Percentiles rank a stretch among this genome's conserved stretches.
Conservation (phyloP, 1,140 invertebrate genomes). For the Listronotus bonariensis region DNA sequence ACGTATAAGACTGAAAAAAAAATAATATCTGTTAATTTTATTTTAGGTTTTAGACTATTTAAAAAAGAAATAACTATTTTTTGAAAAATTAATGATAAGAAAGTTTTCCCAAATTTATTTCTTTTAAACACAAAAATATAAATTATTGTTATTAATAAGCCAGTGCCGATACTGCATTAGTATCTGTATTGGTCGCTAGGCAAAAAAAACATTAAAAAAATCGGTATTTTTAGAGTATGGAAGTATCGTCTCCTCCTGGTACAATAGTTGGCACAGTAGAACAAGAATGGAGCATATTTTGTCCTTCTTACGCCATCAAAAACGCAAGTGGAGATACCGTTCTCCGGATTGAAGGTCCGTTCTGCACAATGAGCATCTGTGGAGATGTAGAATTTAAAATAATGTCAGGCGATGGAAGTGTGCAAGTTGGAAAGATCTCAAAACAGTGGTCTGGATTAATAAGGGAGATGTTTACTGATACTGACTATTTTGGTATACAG, state of each 20-base stretch:
- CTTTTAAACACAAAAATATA: no score
- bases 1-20: no score
- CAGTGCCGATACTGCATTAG: no score
- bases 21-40: no score
- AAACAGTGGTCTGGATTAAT: constrained; percentile 65
- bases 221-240: constrained; percentile 61
- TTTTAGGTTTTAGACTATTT: no score
- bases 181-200: no score
- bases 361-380: constrained; percentile 79
- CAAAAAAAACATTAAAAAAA: no score
- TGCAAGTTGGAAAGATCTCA: constrained; percentile 62
- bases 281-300: constrained; percentile 84
- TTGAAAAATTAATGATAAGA: no score
- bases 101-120: no score
- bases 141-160: no score
- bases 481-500: constrained; percentile 65
- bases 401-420: constrained; percentile 58
- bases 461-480: constrained; percentile 65
- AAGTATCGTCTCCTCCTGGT: constrained; percentile 74
- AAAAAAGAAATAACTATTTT: no score
- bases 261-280: constrained; percentile 76
- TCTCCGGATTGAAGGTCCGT: constrained; percentile 81
- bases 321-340: constrained; percentile 77
- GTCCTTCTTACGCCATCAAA: constrained; percentile 78
- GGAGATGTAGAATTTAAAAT: constrained; percentile 77